These are phyloP conservation scores for Rhingia campestris DNA, from an alignment of 2,888 invertebrate genomes.

Conservation along the genomic window DNA sequence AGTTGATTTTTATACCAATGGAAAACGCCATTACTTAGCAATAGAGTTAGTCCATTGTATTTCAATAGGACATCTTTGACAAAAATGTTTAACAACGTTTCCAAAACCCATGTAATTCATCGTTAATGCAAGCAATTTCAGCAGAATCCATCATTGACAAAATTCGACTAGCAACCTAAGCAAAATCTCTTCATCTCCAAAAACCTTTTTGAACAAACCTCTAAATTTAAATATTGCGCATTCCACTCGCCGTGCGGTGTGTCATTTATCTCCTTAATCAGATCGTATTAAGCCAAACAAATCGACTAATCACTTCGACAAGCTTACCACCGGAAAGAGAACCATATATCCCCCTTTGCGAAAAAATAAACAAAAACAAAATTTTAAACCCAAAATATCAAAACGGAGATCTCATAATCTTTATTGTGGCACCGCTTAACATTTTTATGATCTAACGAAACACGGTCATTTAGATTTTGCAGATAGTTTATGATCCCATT, in stretches of 20 bases:
- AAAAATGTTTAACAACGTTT: too few species aligned
- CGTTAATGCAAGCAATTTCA: too few species aligned
- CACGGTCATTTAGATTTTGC: conserved; percentile 46
- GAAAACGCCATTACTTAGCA: too few species aligned
- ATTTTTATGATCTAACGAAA: conserved; percentile 47
- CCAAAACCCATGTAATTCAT: too few species aligned
- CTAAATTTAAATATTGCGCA: conserved; percentile 18
- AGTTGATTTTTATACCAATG: too few species aligned
- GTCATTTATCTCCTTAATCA: conserved; percentile 36
- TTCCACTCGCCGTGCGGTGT: background rate
- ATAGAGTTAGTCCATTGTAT: too few species aligned
- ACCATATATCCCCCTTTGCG: background rate
- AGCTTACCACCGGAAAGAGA: conserved; percentile 29
- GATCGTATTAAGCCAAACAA: conserved; percentile 62
- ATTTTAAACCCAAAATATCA: background rate
- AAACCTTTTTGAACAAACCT: background rate
- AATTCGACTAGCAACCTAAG: too few species aligned
- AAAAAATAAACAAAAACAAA: conserved; percentile 1
- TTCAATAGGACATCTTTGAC: too few species aligned
- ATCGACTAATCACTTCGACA: conserved; percentile 41
- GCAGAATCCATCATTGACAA: too few species aligned
- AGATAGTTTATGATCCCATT: conserved; percentile 29
- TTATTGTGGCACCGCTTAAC: conserved; percentile 43
- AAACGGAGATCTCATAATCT: conserved; percentile 18
- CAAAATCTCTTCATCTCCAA: too few species aligned